These are phyloP conservation scores for Folsomia manolachei DNA, from an alignment of 2,888 invertebrate species.

Conservation along the genomic window DNA sequence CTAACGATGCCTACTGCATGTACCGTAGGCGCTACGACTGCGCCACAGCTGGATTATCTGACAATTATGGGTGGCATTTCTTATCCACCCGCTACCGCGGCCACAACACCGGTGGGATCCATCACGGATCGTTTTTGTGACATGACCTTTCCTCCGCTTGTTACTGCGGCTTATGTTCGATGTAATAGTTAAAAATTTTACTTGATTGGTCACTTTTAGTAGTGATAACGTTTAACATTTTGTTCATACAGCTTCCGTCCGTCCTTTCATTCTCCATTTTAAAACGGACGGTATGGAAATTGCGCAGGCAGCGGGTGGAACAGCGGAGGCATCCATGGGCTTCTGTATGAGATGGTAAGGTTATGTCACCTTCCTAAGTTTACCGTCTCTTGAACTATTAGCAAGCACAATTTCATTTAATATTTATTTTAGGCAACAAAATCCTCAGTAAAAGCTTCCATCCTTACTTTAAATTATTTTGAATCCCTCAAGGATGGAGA, in stretches of 20 bases:
- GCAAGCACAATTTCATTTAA: too few species aligned
- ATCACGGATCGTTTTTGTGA: slow-evolving; percentile 46
- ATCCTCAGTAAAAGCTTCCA: slow-evolving; percentile 43
- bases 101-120: slow-evolving; percentile 14
- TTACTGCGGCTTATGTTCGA: slow-evolving; percentile 29
- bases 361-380: background rate
- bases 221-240: background rate
- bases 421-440: slow-evolving; percentile 40
- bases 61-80: background rate
- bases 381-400: background rate
- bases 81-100: background rate
- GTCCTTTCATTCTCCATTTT: slow-evolving; percentile 73
- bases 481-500: too few species aligned
- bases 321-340: slow-evolving; percentile 34
- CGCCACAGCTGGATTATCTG: slow-evolving; percentile 35
- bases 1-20: slow-evolving; percentile 12
- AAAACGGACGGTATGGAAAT: slow-evolving; percentile 68
- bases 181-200: slow-evolving; percentile 28
- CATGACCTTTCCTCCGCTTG: slow-evolving; percentile 23
- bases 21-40: background rate
- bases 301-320: background rate
- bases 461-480: too few species aligned
- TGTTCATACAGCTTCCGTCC: slow-evolving; percentile 75
- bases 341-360: slow-evolving; percentile 34
- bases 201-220: slow-evolving; percentile 50